These are phyloP conservation scores for Drosophila borealis DNA, from an alignment of 2,888 invertebrate species.

Conservation along the genomic window DNA sequence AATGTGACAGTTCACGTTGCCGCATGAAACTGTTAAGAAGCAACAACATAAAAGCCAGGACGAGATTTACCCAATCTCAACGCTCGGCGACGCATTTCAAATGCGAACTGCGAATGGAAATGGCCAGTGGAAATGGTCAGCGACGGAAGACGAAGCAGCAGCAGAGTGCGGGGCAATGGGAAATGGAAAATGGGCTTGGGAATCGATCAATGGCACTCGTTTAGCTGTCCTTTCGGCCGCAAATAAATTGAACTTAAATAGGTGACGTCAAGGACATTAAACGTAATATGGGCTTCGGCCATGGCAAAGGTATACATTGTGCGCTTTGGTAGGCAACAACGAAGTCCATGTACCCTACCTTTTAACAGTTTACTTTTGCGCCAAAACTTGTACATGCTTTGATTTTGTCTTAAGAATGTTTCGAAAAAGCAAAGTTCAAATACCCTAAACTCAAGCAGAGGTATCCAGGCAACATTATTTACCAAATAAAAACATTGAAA, in stretches of 20 bases:
- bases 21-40: constrained; percentile 59
- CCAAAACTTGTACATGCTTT: too few relatives aligned
- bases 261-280: constrained; percentile 74
- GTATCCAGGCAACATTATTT: too few relatives aligned
- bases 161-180: neutral
- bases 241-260: constrained; percentile 79
- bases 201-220: constrained; percentile 72
- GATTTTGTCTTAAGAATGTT: too few relatives aligned
- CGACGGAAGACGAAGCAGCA: neutral
- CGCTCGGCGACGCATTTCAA: constrained; percentile 51
- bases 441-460: too few relatives aligned
- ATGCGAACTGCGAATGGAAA: constrained; percentile 32
- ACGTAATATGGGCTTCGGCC: constrained; percentile 57
- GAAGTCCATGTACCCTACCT: constrained; percentile 15
- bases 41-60: constrained; percentile 57
- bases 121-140: constrained; percentile 1
- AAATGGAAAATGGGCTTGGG: constrained; percentile 29
- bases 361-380: too few relatives aligned
- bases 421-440: too few relatives aligned
- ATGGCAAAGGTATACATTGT: constrained; percentile 37
- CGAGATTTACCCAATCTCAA: constrained; percentile 72
- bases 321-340: neutral
- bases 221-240: constrained; percentile 59
- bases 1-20: constrained; percentile 74
- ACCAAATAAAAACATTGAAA: too few relatives aligned